Conservation (phyloP, 1,140 invertebrate species). For the Laodelphax striatellus region DNA sequence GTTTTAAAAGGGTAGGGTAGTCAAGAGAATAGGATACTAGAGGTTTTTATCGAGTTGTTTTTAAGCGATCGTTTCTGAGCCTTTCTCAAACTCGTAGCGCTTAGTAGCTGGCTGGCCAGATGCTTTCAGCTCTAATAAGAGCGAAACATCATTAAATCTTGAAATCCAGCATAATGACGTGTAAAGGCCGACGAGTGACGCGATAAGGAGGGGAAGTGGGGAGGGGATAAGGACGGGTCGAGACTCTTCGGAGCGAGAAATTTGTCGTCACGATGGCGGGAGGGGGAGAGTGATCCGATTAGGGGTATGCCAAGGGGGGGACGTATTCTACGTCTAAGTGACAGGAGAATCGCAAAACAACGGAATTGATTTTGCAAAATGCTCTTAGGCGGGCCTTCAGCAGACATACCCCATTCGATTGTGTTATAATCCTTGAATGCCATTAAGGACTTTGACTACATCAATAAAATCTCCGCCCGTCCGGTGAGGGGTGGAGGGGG, state of each 20-base stretch:
- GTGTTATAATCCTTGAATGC: conserved; percentile 1
- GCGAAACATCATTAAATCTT: background rate
- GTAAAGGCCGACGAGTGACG: background rate
- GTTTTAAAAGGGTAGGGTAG: too few species aligned
- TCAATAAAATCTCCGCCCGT: background rate
- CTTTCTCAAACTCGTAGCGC: too few species aligned
- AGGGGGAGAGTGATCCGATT: background rate
- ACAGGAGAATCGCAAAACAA: conserved; percentile 1
- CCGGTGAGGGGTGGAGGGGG: background rate
- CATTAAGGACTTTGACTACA: conserved; percentile 1
- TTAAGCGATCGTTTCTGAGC: too few species aligned
- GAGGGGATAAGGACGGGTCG: background rate
- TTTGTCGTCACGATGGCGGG: background rate
- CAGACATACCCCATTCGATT: background rate
- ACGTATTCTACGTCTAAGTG: background rate
- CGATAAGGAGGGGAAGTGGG: background rate
- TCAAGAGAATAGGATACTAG: too few species aligned
- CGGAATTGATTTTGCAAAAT: conserved; percentile 1
- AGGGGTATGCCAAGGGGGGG: background rate
- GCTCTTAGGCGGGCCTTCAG: background rate
- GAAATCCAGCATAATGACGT: background rate
- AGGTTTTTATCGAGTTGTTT: too few species aligned
- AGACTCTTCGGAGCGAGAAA: background rate
- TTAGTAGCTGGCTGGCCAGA: too few species aligned
- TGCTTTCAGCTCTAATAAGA: background rate